Evolutionary conservation across 2,888 invertebrate genomes (phyloP).

Genomic region (Lottia scabra): DNA sequence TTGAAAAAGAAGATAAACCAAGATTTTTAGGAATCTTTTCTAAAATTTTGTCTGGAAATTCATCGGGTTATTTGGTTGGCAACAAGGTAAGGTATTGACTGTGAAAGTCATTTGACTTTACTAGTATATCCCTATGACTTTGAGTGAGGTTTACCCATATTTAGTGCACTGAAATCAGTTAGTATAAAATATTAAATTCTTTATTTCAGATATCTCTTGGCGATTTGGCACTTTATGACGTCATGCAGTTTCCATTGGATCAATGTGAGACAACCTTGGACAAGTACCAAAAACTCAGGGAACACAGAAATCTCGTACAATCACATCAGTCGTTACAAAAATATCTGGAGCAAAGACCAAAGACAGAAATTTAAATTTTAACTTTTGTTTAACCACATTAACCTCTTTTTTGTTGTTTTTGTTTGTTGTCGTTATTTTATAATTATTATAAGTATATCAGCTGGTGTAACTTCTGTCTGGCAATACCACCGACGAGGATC

Average conservation of each 20-base stretch:
- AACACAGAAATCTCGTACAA: conserved; percentile 7
- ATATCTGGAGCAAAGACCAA: conserved; percentile 9
- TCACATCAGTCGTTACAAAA: conserved; percentile 8
- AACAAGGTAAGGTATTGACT: conserved; percentile 7
- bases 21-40: conserved; percentile 8
- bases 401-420: too few species aligned
- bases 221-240: conserved; percentile 16
- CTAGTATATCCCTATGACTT: too few species aligned
- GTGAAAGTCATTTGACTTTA: too few species aligned
- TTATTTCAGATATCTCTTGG: conserved; percentile 15
- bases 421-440: too few species aligned
- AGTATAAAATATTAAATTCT: background rate
- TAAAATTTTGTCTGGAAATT: conserved; percentile 7
- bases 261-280: conserved; percentile 8
- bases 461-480: too few species aligned
- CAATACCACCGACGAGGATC: too few species aligned
- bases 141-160: too few species aligned
- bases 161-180: too few species aligned
- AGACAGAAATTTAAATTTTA: conserved; percentile 12
- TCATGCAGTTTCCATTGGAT: conserved; percentile 15
- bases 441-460: too few species aligned
- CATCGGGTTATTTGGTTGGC: conserved; percentile 16
- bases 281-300: conserved; percentile 9
- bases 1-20: conserved; percentile 14
- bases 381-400: background rate